phyloP scores from a whole-genome alignment of 92 coral and sea anemone genomes.

The Chrysogorgia sp. region DNA sequence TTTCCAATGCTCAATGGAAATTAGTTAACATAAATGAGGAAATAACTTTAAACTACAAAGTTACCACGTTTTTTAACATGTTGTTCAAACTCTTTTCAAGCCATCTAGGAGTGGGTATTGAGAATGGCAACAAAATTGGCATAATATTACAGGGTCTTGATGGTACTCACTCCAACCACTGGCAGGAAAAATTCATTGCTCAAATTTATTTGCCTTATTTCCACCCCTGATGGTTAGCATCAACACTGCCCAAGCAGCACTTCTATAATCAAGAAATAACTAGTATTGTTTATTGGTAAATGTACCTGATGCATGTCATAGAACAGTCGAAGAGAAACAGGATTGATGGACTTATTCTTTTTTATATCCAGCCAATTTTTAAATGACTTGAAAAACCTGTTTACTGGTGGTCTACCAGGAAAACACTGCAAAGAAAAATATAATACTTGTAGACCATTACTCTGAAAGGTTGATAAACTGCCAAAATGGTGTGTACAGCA shows the following conservation, averaged over 20 bases:
- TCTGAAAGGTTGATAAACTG: background rate
- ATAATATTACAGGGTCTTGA: no score
- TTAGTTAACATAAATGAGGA: no score
- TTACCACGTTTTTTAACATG: background rate
- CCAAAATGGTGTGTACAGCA: no score
- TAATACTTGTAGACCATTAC: background rate
- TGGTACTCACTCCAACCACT: no score
- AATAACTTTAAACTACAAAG: no score
- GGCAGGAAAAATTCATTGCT: no score
- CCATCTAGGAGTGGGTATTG: no score
- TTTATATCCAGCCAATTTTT: conserved; percentile 46
- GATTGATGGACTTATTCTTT: conserved; percentile 6
- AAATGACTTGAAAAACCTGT: conserved; percentile 53
- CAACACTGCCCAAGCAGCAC: background rate
- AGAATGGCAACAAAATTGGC: no score
- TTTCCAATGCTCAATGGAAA: no score
- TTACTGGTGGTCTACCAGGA: conserved; percentile 71
- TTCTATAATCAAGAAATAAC: background rate
- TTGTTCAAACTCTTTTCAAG: background rate
- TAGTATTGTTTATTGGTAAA: background rate
- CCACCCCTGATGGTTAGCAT: no score
- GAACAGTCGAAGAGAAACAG: conserved; percentile 5
- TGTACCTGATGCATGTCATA: conserved; percentile 34
- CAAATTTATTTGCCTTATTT: no score
- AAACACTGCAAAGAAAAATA: conserved; percentile 72